Conservation (phyloP, 1,140 invertebrate genomes). For the Bombus affinis region DNA sequence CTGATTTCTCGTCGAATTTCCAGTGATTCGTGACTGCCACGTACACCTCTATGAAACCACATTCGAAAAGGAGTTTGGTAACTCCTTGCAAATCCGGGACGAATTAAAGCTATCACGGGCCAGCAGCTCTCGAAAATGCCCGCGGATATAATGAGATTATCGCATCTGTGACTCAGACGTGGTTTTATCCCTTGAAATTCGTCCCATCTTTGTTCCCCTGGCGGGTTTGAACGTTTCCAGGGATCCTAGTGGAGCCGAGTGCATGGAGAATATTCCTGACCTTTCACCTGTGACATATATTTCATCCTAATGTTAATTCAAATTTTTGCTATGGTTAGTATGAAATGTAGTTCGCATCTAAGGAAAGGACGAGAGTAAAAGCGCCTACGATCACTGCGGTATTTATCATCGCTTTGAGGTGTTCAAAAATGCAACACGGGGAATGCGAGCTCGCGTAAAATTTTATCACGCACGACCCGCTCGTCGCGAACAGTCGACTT, state of each 20-base stretch:
- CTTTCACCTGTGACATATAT: background rate
- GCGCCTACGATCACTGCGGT: too few relatives aligned
- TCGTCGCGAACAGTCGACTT: background rate
- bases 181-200: background rate
- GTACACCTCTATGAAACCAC: slow-evolving; percentile 48
- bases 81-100: slow-evolving; percentile 18
- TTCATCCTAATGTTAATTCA: background rate
- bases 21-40: slow-evolving; percentile 20
- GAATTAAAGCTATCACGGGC: slow-evolving; percentile 39
- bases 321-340: too few relatives aligned
- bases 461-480: background rate
- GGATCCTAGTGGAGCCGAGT: background rate
- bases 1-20: slow-evolving; percentile 30
- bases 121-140: slow-evolving; percentile 13
- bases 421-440: background rate
- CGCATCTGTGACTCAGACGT: background rate
- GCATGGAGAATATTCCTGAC: background rate
- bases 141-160: slow-evolving; percentile 16
- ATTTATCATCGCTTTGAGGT: too few relatives aligned
- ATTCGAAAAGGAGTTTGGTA: slow-evolving; percentile 59
- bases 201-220: too few relatives aligned
- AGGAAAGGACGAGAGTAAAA: too few relatives aligned
- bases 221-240: too few relatives aligned
- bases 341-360: too few relatives aligned
- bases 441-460: background rate